phyloP scores from a whole-genome alignment of 2,797 vertebrate genomes.

The Galagoides demidoff region DNA sequence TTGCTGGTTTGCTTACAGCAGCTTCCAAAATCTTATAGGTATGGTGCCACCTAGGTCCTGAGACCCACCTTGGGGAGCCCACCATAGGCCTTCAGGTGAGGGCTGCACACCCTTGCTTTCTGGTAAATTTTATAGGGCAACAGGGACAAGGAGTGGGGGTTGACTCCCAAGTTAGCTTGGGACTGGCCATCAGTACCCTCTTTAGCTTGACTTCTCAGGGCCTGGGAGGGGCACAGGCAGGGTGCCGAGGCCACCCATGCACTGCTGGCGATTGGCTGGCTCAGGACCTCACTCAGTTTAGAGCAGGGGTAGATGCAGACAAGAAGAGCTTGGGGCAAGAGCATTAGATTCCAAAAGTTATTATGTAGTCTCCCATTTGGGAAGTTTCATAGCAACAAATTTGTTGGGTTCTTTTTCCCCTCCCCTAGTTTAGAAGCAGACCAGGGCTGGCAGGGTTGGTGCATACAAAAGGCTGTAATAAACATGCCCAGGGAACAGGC shows the following conservation, averaged over 20 bases:
- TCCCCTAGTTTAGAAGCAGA: slow-evolving; percentile 71
- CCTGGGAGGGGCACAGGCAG: slow-evolving; percentile 26
- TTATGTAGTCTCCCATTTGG: slow-evolving; percentile 56
- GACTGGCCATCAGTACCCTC: background rate
- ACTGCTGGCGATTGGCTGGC: slow-evolving; percentile 61
- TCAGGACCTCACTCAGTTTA: background rate
- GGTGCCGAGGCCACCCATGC: slow-evolving; percentile 77
- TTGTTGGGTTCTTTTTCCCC: slow-evolving; percentile 70
- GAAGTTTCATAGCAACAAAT: slow-evolving; percentile 80
- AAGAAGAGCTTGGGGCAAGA: slow-evolving; percentile 56
- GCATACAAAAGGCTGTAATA: slow-evolving; percentile 82
- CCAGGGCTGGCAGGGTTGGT: slow-evolving; percentile 57
- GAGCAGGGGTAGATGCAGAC: slow-evolving; percentile 64
- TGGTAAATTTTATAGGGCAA: background rate
- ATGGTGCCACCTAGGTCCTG: background rate
- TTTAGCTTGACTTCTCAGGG: slow-evolving; percentile 53
- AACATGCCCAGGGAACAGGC: slow-evolving; percentile 78
- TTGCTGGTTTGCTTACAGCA: background rate
- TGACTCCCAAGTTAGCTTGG: slow-evolving; percentile 14
- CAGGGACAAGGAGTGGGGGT: background rate
- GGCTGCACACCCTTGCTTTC: background rate
- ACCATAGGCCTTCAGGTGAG: background rate
- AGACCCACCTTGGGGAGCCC: background rate
- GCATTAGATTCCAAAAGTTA: slow-evolving; percentile 50
- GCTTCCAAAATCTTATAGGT: background rate